Percentiles rank a stretch among this genome's conserved stretches.
Evolutionary conservation across 2,888 invertebrate species (phyloP).

Genomic region (Ceraclea dissimilis): DNA sequence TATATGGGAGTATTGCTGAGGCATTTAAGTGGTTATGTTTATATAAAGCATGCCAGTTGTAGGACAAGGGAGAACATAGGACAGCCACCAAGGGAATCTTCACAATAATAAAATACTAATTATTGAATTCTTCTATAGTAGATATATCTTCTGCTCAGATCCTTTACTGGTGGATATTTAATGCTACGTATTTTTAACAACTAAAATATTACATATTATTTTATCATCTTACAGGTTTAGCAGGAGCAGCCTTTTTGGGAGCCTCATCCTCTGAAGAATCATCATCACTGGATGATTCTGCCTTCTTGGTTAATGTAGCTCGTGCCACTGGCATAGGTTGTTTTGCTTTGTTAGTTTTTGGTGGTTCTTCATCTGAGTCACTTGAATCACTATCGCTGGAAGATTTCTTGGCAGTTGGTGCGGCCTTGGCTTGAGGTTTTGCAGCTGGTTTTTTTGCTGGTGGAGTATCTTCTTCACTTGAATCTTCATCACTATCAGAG

Average conservation of each 20-base stretch:
- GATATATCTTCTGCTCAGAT: too few relatives aligned
- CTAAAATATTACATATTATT: too few relatives aligned
- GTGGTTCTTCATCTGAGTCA: conserved; percentile 30
- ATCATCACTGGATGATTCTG: conserved; percentile 32
- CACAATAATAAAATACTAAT: too few relatives aligned
- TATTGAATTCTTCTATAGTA: too few relatives aligned
- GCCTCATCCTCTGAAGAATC: conserved; percentile 34
- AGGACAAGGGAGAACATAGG: too few relatives aligned
- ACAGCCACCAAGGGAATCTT: too few relatives aligned
- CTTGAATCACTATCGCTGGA: conserved; percentile 32
- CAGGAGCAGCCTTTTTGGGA: conserved; percentile 28
- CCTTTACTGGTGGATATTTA: too few relatives aligned
- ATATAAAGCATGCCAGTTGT: too few relatives aligned
- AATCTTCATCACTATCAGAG: conserved; percentile 32
- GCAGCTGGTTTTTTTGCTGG: conserved; percentile 25
- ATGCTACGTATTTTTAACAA: too few relatives aligned
- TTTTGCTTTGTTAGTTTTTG: conserved; percentile 27
- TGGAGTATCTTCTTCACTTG: conserved; percentile 30
- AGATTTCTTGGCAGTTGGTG: conserved; percentile 31
- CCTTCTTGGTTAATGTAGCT: conserved; percentile 27
- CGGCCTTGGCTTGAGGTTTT: conserved; percentile 28
- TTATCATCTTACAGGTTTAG: conserved; percentile 25
- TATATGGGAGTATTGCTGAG: too few relatives aligned
- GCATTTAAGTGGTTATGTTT: too few relatives aligned
- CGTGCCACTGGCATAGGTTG: conserved; percentile 25